phyloP scores from a whole-genome alignment of 2,797 vertebrate genomes.

The Varecia variegata region DNA sequence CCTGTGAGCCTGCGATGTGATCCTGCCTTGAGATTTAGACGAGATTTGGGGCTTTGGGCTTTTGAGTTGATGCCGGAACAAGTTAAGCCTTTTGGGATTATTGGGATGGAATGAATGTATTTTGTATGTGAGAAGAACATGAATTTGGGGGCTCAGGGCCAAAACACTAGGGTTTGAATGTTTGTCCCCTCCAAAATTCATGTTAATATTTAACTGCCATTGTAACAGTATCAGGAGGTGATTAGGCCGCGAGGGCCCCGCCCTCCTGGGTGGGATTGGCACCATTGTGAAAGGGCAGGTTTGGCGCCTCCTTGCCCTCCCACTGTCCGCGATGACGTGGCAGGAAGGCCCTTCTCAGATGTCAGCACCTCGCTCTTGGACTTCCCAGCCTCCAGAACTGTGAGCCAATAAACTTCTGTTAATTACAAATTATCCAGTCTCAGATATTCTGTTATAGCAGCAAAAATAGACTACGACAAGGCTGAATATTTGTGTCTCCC shows the following conservation, averaged over 20 bases:
- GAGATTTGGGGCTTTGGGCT: neutral
- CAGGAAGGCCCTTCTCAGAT: too few species aligned
- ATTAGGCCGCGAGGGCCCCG: neutral
- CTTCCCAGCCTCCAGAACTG: neutral
- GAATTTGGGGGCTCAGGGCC: neutral
- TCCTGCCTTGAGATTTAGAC: neutral
- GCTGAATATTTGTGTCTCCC: neutral
- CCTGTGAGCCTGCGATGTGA: neutral
- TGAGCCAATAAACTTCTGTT: neutral
- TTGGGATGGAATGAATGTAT: neutral
- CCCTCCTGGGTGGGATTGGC: too few species aligned
- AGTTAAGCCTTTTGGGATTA: neutral
- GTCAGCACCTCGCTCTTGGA: neutral
- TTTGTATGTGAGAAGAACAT: neutral
- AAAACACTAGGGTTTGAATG: neutral
- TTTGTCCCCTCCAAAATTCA: neutral
- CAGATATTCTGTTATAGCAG: neutral
- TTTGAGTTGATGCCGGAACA: neutral
- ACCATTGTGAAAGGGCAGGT: neutral
- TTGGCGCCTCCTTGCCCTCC: neutral
- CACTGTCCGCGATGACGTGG: too few species aligned
- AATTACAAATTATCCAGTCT: neutral
- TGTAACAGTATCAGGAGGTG: too few species aligned
- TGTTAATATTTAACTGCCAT: neutral
- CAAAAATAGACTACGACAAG: neutral